These are phyloP conservation scores for Acanthaster planci DNA, from an alignment of 35 echinoderm and acorn worm species.

Conservation along the genomic window DNA sequence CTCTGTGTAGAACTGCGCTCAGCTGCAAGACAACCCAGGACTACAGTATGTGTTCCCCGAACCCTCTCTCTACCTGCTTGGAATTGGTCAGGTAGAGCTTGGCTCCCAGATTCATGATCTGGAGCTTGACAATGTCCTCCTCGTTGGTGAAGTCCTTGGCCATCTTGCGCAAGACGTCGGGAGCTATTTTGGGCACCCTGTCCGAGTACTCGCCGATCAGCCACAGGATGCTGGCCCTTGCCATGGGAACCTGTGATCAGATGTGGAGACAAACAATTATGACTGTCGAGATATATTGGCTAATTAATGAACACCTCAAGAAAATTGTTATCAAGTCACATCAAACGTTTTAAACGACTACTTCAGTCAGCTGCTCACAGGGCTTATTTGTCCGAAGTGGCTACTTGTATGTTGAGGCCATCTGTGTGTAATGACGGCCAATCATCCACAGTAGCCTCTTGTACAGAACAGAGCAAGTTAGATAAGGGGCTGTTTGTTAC, in stretches of 20 bases:
- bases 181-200: slow-evolving; percentile 95
- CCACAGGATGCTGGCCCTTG: slow-evolving; percentile 95
- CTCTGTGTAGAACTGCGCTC: too few species aligned
- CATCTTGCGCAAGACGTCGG: slow-evolving; percentile 94
- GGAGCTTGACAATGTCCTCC: slow-evolving; percentile 97
- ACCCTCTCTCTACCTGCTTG: slow-evolving; percentile 76
- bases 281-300: not conserved
- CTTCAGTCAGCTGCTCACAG: too few species aligned
- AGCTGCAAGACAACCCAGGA: too few species aligned
- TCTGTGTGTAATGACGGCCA: too few species aligned
- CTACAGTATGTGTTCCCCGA: not conserved
- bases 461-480: too few species aligned
- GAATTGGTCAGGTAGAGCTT: slow-evolving; percentile 95
- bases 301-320: too few species aligned
- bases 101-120: slow-evolving; percentile 92
- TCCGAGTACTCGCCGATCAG: slow-evolving; percentile 98
- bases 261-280: not conserved
- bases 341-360: too few species aligned
- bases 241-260: slow-evolving; percentile 84
- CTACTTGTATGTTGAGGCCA: too few species aligned
- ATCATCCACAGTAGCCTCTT: too few species aligned
- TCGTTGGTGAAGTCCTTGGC: slow-evolving; percentile 93
- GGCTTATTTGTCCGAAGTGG: too few species aligned
- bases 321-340: too few species aligned
- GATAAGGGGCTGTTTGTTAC: too few species aligned